phyloP scores from a whole-genome alignment of 2,113 vertebrate genomes.

The Turnix velox region DNA sequence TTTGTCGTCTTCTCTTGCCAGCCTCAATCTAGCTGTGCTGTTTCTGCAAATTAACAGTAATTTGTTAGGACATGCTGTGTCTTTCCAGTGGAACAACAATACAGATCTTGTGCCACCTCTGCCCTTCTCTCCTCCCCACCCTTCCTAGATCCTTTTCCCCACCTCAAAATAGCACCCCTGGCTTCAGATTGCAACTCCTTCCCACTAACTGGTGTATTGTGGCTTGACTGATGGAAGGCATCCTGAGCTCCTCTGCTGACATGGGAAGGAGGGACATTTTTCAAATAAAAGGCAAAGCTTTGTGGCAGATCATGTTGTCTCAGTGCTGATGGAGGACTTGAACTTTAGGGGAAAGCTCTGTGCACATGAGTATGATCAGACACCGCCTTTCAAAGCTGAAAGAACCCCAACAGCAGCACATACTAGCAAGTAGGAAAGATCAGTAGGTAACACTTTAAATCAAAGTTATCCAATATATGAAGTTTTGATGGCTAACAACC shows the following conservation, averaged over 20 bases:
- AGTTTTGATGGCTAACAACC: neutral
- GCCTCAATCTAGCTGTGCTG: constrained; percentile 69
- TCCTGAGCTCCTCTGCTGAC: neutral
- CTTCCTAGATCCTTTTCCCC: neutral
- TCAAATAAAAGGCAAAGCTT: neutral
- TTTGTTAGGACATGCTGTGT: constrained; percentile 81
- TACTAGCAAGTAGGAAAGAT: neutral
- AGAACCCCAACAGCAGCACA: neutral
- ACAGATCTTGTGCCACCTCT: constrained; percentile 49
- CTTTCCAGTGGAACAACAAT: constrained; percentile 75
- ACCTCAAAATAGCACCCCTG: neutral
- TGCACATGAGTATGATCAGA: fast-evolving
- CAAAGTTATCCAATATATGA: neutral
- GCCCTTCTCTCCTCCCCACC: neutral
- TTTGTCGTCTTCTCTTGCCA: constrained; percentile 77
- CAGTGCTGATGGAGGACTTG: neutral
- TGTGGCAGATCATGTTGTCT: neutral
- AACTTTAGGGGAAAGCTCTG: neutral
- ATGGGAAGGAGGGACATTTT: fast-evolving
- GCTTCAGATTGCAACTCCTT: neutral
- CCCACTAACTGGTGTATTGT: neutral
- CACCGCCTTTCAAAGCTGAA: neutral
- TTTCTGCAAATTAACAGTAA: constrained; percentile 80
- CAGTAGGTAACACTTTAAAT: neutral
- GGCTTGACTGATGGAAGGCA: neutral